A percentile compares a stretch with the other conserved stretches of the same genome.
Evolutionary conservation across 1,140 invertebrate genomes (phyloP).

Genomic region (Apolygus lucorum): DNA sequence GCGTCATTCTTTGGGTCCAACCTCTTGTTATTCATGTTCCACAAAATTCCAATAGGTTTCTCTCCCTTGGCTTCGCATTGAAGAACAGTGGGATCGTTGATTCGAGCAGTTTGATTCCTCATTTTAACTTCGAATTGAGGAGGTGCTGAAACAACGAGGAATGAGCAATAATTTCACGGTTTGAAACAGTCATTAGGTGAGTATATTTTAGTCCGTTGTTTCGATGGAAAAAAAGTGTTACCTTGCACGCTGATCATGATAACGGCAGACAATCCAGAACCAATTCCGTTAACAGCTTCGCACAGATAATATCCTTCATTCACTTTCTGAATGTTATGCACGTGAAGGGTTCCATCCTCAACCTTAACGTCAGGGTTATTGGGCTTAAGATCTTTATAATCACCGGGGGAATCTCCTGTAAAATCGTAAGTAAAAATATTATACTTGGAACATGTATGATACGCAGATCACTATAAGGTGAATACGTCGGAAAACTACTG

Average conservation of each 20-base stretch:
- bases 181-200: too few species aligned
- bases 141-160: constrained; percentile 58
- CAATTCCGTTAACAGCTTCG: constrained; percentile 92
- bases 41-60: constrained; percentile 89
- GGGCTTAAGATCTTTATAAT: constrained; percentile 84
- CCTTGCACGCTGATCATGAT: constrained; percentile 88
- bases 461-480: too few species aligned
- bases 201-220: too few species aligned
- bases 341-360: constrained; percentile 80
- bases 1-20: constrained; percentile 76
- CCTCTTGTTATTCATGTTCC: constrained; percentile 91
- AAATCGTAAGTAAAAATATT: constrained; percentile 29
- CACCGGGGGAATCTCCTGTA: constrained; percentile 74
- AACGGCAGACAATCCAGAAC: constrained; percentile 84
- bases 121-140: constrained; percentile 90
- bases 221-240: too few species aligned
- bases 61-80: constrained; percentile 95
- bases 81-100: constrained; percentile 81
- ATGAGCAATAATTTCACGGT: neutral
- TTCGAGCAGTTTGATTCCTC: constrained; percentile 77
- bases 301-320: constrained; percentile 93
- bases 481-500: too few species aligned
- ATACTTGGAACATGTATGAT: too few species aligned
- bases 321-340: constrained; percentile 81
- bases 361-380: constrained; percentile 81